Evolutionary conservation across 2,797 vertebrate species (phyloP).

Genomic region (Notoglanidium macrostoma): DNA sequence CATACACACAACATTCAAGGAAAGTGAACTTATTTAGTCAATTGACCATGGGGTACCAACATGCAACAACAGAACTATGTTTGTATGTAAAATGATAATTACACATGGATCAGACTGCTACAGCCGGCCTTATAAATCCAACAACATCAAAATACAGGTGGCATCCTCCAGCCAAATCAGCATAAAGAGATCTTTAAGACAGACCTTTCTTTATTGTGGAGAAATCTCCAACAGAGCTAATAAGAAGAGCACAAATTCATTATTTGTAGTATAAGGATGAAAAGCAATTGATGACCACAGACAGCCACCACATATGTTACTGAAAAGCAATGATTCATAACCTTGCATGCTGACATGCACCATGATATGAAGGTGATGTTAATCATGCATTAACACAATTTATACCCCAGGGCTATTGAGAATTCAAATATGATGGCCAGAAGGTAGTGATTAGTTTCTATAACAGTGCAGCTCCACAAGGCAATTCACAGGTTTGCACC

Average conservation of each 20-base stretch:
- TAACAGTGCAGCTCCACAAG: neutral
- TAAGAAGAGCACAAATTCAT: conserved; percentile 53
- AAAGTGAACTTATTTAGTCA: conserved; percentile 3
- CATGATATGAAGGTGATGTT: conserved; percentile 1
- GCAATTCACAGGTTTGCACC: neutral
- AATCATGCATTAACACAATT: neutral
- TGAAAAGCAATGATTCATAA: neutral
- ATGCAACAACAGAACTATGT: conserved; percentile 20
- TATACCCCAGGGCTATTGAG: neutral
- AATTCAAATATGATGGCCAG: neutral
- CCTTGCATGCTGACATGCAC: neutral
- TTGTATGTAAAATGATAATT: conserved; percentile 44
- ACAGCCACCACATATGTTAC: neutral
- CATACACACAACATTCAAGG: conserved; percentile 1
- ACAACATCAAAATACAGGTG: conserved; percentile 46
- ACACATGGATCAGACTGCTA: conserved; percentile 44
- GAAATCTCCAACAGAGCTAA: conserved; percentile 52
- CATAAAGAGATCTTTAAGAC: conserved; percentile 53
- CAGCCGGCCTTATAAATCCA: conserved; percentile 50
- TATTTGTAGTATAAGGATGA: conserved; percentile 48
- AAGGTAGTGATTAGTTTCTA: conserved; percentile 1
- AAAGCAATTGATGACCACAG: conserved; percentile 19
- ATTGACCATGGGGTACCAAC: neutral
- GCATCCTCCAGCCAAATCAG: conserved; percentile 51
- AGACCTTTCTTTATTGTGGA: conserved; percentile 47